phyloP scores from a whole-genome alignment of 2,113 vertebrate genomes.

The Cyanoderma ruficeps region DNA sequence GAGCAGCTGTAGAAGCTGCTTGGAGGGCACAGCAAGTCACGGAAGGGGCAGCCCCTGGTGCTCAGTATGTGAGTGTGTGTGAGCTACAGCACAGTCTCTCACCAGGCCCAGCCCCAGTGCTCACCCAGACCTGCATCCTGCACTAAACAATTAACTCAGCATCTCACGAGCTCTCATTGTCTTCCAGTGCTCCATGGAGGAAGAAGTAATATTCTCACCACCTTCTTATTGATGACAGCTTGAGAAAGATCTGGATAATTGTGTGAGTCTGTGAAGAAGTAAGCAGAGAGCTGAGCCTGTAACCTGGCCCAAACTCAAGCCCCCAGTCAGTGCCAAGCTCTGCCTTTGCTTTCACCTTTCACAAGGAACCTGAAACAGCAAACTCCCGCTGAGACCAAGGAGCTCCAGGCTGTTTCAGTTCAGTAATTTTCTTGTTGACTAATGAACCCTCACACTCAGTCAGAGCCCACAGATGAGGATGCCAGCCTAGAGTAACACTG shows the following conservation, averaged over 20 bases:
- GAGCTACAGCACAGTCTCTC: neutral
- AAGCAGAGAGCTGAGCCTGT: neutral
- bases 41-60: neutral
- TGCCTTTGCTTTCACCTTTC: neutral
- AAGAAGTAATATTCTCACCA: neutral
- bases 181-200: accelerated
- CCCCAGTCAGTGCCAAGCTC: neutral
- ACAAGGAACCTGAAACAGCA: neutral
- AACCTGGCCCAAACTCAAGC: neutral
- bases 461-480: neutral
- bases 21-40: neutral
- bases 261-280: neutral
- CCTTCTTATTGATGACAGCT: neutral
- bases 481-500: accelerated
- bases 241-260: neutral
- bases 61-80: neutral
- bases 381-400: neutral
- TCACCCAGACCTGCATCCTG: neutral
- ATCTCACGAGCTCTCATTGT: neutral
- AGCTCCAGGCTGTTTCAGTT: neutral
- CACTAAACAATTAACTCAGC: neutral
- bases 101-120: accelerated
- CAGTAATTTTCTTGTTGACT: neutral
- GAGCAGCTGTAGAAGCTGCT: constrained; percentile 43
- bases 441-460: neutral